Base-by-base conservation (phyloP, 2,113 vertebrate genomes). In the Oryzias curvinotus region DNA sequence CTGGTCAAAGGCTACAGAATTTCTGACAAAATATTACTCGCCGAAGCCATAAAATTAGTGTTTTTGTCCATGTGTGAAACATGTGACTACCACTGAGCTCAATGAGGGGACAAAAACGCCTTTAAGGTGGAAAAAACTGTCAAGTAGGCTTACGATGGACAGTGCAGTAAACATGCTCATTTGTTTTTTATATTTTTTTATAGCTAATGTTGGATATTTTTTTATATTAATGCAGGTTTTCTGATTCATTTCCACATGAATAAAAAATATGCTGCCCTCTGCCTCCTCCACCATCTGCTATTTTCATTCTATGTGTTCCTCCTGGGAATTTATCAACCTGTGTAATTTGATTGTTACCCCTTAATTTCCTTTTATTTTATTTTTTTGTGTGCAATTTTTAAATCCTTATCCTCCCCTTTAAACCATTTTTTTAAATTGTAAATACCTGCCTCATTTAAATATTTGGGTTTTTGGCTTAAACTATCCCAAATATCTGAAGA, bases 201-300 rank as follows among this genome's bases (percentile, higher is more conserved):
- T 62, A 15, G 19, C 56, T 28, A 51, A 65, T 72, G 50, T 71
- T 23, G 6, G 28, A 2, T 57, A 7, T 41, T 74, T 66, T 76
- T 36, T 36, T 49, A 13, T 5, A n/a, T n/a, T 5, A 23, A 26
- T 26, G 80, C 62, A 65, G 51, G 51, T 68, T 44, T 51, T 73
- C 71, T 77, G 86, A 70, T 42, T 26, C 65, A 82, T 75, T 73
- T 79, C 65, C 71, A 76, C 70, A 68, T 85, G 85, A 88, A 79
- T 75, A 52, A 80, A 23, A 23, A 75, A 57, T 60, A 68, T 18
- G 14, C 61, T 13, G 16, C 67, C 71, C 62, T 52, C 51, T 52
- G 45, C 48, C 56, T 57, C 60, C 23, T 25, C 44, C 58, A 41
- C 54, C 59, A 53, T 68, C 66, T 67, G 68, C 21, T 68, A 41